A percentile compares a stretch with the other conserved stretches of the same genome.
Evolutionary conservation across 2,797 vertebrate species (phyloP).

Genomic region (Siniperca scherzeri): DNA sequence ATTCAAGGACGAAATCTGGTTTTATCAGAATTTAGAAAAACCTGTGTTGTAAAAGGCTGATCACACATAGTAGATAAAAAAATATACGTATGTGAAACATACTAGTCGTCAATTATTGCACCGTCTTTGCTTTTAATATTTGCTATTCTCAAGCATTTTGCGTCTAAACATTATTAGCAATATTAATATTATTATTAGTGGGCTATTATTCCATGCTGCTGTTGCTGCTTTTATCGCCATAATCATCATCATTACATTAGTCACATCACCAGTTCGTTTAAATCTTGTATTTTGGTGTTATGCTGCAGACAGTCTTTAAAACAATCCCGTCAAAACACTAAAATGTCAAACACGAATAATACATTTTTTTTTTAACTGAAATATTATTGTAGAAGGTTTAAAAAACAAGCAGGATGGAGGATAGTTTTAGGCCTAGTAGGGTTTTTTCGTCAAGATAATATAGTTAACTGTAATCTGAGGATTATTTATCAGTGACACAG

Average conservation of each 20-base stretch:
- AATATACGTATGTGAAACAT: background rate
- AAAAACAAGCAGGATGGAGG: background rate
- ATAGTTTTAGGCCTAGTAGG: background rate
- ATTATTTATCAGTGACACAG: constrained; percentile 64
- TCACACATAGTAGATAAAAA: background rate
- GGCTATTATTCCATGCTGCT: background rate
- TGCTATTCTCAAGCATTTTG: background rate
- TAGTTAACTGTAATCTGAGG: constrained; percentile 67
- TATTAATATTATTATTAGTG: background rate
- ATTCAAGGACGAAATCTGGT: background rate
- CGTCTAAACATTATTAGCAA: background rate
- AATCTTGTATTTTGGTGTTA: background rate
- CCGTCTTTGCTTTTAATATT: background rate
- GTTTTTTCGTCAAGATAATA: constrained; percentile 9
- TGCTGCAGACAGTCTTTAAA: background rate
- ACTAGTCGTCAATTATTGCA: background rate
- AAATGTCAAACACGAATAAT: background rate
- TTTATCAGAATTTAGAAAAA: constrained; percentile 1
- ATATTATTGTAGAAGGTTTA: background rate
- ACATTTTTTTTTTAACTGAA: background rate
- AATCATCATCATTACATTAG: constrained; percentile 6
- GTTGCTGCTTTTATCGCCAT: background rate
- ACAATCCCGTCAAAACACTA: background rate
- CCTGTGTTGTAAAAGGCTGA: background rate
- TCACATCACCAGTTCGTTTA: background rate